Evolutionary conservation across 1,140 invertebrate species (phyloP).

Genomic region (Rhagoletis pomonella): DNA sequence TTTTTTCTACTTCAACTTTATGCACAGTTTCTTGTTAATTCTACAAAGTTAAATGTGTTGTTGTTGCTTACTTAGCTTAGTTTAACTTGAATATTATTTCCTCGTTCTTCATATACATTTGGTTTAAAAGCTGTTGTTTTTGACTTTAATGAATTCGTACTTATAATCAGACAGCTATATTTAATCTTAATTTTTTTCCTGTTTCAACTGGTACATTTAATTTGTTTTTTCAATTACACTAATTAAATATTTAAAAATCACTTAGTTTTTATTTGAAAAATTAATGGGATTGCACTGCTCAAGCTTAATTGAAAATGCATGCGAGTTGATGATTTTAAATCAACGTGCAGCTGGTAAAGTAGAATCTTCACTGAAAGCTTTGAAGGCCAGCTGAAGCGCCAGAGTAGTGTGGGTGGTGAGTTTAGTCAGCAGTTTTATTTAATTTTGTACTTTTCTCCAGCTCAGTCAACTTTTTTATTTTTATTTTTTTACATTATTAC

Average conservation of each 20-base stretch:
- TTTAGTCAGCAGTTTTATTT: too few species aligned
- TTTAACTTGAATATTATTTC: conserved; percentile 12
- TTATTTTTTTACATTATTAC: too few species aligned
- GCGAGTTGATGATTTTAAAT: not conserved
- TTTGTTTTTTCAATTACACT: conserved; percentile 9
- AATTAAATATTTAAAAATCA: conserved; percentile 10
- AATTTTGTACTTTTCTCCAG: too few species aligned
- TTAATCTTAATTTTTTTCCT: not conserved
- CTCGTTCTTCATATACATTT: not conserved
- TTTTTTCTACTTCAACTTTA: conserved; percentile 11
- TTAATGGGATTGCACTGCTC: not conserved
- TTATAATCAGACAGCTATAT: not conserved
- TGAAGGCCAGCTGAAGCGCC: too few species aligned
- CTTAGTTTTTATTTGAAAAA: not conserved
- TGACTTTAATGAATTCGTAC: not conserved
- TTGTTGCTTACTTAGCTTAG: conserved; percentile 4
- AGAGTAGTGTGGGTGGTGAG: too few species aligned
- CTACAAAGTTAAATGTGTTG: not conserved
- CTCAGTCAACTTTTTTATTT: too few species aligned
- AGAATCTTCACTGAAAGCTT: too few species aligned
- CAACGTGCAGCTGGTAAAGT: too few species aligned
- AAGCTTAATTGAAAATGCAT: not conserved
- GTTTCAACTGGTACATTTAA: conserved; percentile 17
- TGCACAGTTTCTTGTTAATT: not conserved
- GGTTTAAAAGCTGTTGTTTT: not conserved